Conservation (phyloP, 1,140 invertebrate genomes). For the Kradibia gibbosae region DNA sequence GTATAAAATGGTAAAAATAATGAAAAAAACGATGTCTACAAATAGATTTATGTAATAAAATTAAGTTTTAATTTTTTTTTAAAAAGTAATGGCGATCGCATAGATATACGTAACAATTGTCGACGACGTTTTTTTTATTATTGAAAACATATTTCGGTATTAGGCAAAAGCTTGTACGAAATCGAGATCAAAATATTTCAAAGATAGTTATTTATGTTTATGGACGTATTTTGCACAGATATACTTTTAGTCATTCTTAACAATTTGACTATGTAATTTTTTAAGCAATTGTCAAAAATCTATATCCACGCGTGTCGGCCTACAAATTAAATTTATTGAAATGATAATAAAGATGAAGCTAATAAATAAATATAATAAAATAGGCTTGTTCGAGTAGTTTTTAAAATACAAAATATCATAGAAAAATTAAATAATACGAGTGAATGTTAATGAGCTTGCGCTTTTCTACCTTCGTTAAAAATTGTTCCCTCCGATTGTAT, state of each 20-base stretch:
- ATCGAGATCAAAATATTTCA: background rate
- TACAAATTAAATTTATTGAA: background rate
- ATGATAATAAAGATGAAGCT: background rate
- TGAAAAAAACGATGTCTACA: no score
- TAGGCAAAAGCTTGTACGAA: background rate
- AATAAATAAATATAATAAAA: background rate
- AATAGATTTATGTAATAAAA: no score
- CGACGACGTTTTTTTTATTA: background rate
- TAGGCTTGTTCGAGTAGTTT: no score
- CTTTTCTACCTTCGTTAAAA: conserved; percentile 30
- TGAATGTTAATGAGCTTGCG: background rate
- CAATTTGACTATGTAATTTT: background rate
- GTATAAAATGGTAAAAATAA: no score
- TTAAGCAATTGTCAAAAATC: conserved; percentile 7
- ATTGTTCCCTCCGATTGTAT: conserved; percentile 48
- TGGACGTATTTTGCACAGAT: conserved; percentile 30
- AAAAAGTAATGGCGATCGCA: no score
- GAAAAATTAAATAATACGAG: background rate
- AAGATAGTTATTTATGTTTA: background rate
- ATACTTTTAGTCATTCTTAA: conserved; percentile 43
- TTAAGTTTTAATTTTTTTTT: no score
- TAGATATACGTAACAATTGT: no score
- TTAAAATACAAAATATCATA: background rate
- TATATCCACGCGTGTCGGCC: conserved; percentile 10
- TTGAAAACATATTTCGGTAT: background rate